These are phyloP conservation scores for Propithecus perrieri DNA, from an alignment of 2,797 vertebrate genomes.

Conservation along the genomic window DNA sequence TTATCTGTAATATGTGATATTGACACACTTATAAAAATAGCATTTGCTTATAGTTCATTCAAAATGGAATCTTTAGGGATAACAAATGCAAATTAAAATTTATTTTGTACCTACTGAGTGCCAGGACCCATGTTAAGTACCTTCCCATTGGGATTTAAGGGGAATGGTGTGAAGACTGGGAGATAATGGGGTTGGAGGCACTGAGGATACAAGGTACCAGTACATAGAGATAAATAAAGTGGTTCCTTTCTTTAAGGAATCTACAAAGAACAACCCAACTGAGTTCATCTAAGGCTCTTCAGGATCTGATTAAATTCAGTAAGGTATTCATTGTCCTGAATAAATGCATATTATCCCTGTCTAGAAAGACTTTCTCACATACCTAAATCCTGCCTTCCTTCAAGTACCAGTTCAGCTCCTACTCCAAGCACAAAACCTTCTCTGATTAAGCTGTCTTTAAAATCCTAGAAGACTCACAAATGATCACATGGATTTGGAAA, in stretches of 20 bases:
- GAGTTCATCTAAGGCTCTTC: not conserved
- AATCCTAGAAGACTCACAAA: not conserved
- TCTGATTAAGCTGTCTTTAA: not conserved
- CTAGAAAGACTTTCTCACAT: not conserved
- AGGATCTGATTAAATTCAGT: not conserved
- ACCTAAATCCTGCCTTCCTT: not conserved
- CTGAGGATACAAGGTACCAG: not conserved
- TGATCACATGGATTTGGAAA: not conserved
- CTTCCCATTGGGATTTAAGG: not conserved
- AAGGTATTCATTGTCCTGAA: not conserved
- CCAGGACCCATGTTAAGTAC: not conserved
- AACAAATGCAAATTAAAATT: conserved; percentile 12
- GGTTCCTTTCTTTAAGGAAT: not conserved
- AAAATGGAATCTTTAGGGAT: conserved; percentile 41
- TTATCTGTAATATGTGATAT: conserved; percentile 44
- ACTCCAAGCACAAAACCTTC: not conserved
- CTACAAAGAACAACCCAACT: not conserved
- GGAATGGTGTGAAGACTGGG: not conserved
- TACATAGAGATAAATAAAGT: not conserved
- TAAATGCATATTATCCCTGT: not conserved
- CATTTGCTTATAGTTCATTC: conserved; percentile 40
- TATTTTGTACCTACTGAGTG: not conserved
- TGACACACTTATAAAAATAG: conserved; percentile 14
- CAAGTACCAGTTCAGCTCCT: not conserved
- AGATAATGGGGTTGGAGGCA: not conserved